Evolutionary conservation across 2,113 vertebrate species (phyloP).

Genomic region (Tragulus kanchil): DNA sequence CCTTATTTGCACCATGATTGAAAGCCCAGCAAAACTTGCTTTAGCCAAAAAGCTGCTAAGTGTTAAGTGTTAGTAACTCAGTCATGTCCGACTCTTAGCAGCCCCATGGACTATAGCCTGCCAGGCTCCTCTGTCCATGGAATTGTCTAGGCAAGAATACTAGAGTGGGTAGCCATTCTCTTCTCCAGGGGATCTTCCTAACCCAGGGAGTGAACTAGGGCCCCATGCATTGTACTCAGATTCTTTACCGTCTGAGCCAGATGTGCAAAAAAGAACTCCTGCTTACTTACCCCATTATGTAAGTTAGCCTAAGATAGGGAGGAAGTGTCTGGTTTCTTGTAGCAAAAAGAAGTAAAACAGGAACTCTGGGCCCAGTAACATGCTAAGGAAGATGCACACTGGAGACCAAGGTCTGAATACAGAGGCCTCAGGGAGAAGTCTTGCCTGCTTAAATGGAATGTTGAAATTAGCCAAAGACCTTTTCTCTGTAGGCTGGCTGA

Average conservation of each 20-base stretch:
- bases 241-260: not conserved
- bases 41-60: not conserved
- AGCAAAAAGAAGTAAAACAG: not conserved
- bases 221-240: not conserved
- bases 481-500: not conserved
- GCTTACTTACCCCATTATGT: not conserved
- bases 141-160: not conserved
- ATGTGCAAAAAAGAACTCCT: not conserved
- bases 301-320: not conserved
- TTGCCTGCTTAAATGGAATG: not conserved
- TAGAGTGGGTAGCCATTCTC: not conserved
- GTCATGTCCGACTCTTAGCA: not conserved
- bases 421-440: not conserved
- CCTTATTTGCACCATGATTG: not conserved
- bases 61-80: not conserved
- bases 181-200: not conserved
- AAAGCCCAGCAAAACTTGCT: not conserved
- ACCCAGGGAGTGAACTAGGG: not conserved
- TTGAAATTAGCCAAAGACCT: slow-evolving; percentile 6
- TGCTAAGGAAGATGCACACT: not conserved
- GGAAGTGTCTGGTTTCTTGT: not conserved
- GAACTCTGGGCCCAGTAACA: not conserved
- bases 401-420: not conserved
- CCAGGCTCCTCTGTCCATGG: not conserved
- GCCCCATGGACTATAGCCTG: not conserved